Conservation (phyloP, 2,888 invertebrate genomes). For the Loripinus fragilis region DNA sequence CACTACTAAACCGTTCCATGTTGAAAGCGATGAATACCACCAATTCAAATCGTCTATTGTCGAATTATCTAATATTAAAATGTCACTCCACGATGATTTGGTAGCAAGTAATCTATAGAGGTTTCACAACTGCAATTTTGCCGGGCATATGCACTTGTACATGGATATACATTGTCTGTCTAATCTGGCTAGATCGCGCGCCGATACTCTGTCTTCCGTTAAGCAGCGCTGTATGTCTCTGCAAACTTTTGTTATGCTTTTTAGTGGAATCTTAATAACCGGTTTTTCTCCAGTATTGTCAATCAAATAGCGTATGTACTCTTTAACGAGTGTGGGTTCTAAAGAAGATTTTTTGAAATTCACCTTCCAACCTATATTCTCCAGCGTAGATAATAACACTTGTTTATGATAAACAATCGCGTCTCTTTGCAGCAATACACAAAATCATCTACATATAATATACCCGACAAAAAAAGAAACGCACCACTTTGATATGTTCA, state of each 20-base stretch:
- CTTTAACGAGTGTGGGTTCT: slow-evolving; percentile 8
- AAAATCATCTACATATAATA: slow-evolving; percentile 28
- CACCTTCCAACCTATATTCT: not conserved
- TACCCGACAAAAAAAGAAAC: too few species aligned
- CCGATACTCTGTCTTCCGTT: slow-evolving; percentile 2
- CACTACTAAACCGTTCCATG: slow-evolving; percentile 22
- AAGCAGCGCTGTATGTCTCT: slow-evolving; percentile 2
- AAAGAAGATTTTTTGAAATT: slow-evolving; percentile 10
- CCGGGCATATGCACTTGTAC: slow-evolving; percentile 19
- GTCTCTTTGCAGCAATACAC: slow-evolving; percentile 9
- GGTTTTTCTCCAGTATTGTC: slow-evolving; percentile 16
- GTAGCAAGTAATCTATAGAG: slow-evolving; percentile 16
- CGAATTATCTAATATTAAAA: slow-evolving; percentile 3
- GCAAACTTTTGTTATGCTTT: slow-evolving; percentile 22
- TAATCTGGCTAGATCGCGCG: slow-evolving; percentile 19
- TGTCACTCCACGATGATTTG: slow-evolving; percentile 25
- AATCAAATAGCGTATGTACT: slow-evolving; percentile 14
- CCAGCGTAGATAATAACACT: not conserved
- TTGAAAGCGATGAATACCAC: slow-evolving; percentile 12
- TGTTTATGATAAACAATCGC: slow-evolving; percentile 7
- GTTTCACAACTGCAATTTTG: slow-evolving; percentile 20
- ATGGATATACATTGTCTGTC: slow-evolving; percentile 27
- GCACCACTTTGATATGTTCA: too few species aligned
- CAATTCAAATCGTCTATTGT: slow-evolving; percentile 20
- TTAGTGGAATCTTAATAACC: not conserved